phyloP scores from a whole-genome alignment of 2,113 vertebrate genomes.

The Nyctereutes procyonoides region DNA sequence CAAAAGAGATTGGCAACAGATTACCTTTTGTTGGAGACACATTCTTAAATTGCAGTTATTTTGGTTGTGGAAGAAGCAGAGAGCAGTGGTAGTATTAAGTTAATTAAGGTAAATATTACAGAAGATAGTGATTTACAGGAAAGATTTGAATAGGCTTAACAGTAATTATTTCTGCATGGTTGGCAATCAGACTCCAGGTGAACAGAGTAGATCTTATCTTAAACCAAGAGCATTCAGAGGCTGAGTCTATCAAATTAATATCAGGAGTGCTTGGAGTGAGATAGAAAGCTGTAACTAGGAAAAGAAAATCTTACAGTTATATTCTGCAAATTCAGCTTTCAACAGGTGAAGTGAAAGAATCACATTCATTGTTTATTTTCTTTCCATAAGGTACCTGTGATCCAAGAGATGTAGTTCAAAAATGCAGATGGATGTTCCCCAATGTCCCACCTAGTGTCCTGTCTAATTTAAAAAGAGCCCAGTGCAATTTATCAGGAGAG shows the following conservation, averaged over 20 bases:
- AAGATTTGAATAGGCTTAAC: conserved; percentile 15
- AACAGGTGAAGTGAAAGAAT: conserved; percentile 31
- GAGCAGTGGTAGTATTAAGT: not conserved
- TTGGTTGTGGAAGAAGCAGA: not conserved
- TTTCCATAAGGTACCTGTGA: conserved; percentile 6
- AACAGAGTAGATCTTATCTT: conserved; percentile 42
- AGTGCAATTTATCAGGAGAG: not conserved
- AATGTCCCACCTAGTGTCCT: not conserved
- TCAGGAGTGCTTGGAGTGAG: not conserved
- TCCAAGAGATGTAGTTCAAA: not conserved
- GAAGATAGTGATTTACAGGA: conserved; percentile 26
- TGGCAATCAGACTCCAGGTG: conserved; percentile 43
- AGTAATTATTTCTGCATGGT: conserved; percentile 35
- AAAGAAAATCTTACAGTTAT: conserved; percentile 16
- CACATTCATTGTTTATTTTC: not conserved
- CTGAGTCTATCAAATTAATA: conserved; percentile 49
- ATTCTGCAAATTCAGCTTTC: conserved; percentile 57
- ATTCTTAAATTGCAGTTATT: conserved; percentile 1
- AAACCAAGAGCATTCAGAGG: conserved; percentile 29
- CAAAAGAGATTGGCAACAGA: not conserved
- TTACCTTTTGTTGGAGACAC: not conserved
- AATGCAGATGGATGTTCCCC: not conserved
- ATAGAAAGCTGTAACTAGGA: not conserved
- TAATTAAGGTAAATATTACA: conserved; percentile 36
- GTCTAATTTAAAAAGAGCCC: conserved; percentile 36